Conservation (phyloP, 2,113 vertebrate genomes). For the Pseudois nayaur region DNA sequence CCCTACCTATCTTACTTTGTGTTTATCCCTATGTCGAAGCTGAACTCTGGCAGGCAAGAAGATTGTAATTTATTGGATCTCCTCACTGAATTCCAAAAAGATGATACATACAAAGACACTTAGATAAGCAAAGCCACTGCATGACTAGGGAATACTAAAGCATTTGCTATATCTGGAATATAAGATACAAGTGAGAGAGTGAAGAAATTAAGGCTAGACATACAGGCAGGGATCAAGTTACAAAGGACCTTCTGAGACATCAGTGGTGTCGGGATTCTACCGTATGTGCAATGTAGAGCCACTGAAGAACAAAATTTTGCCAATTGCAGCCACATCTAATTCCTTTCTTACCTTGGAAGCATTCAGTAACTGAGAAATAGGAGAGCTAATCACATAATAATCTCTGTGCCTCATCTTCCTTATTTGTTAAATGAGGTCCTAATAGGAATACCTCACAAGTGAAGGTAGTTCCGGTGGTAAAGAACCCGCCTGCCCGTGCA, state of each 20-base stretch:
- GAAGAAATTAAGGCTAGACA: background rate
- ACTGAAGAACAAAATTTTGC: background rate
- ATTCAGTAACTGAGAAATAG: background rate
- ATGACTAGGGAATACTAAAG: background rate
- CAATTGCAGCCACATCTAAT: background rate
- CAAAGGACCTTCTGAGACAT: background rate
- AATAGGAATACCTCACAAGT: background rate
- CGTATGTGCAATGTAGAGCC: background rate
- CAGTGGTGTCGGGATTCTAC: background rate
- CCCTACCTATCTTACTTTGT: background rate
- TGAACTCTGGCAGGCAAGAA: background rate
- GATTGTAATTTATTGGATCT: background rate
- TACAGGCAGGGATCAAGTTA: background rate
- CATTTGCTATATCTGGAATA: background rate
- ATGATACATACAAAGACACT: background rate
- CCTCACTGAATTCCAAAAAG: background rate
- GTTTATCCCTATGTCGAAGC: background rate
- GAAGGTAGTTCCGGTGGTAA: background rate
- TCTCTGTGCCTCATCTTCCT: background rate
- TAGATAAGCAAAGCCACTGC: background rate
- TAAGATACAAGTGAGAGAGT: background rate
- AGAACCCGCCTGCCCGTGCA: background rate
- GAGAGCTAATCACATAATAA: background rate
- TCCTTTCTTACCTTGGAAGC: background rate
- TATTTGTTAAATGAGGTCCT: background rate